These are phyloP conservation scores for Melanostigma gelatinosum DNA, from an alignment of 2,113 vertebrate genomes.

Conservation along the genomic window DNA sequence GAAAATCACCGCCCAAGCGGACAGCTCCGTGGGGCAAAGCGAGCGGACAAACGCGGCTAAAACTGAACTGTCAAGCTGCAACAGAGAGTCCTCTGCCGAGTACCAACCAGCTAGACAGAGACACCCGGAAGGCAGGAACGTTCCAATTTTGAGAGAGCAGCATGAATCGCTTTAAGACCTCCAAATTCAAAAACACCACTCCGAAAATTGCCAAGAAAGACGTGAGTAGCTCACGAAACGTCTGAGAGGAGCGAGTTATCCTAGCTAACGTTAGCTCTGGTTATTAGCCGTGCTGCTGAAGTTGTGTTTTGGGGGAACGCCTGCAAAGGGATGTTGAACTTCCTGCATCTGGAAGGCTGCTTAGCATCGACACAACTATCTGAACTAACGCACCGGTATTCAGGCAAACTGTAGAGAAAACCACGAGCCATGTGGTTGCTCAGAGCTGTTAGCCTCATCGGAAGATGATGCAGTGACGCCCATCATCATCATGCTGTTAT, in stretches of 20 bases:
- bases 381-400: background rate
- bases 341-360: constrained; percentile 71
- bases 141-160: constrained; percentile 65
- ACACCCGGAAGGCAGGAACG: constrained; percentile 83
- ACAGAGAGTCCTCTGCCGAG: constrained; percentile 45
- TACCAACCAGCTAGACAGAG: constrained; percentile 67
- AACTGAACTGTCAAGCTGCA: constrained; percentile 68
- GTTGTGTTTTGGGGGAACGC: constrained; percentile 63
- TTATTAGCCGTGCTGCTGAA: constrained; percentile 43
- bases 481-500: constrained; percentile 8
- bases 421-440: constrained; percentile 35
- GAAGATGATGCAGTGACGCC: constrained; percentile 27
- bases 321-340: constrained; percentile 72
- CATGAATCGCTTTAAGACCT: constrained; percentile 95
- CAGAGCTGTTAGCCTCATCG: constrained; percentile 14
- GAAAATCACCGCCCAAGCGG: constrained; percentile 30
- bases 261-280: constrained; percentile 50
- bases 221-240: constrained; percentile 78
- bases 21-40: constrained; percentile 16
- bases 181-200: constrained; percentile 93
- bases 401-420: background rate
- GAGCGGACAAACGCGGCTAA: constrained; percentile 27
- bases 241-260: background rate
- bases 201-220: constrained; percentile 88
- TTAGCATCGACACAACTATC: constrained; percentile 6